phyloP scores from a whole-genome alignment of 2,888 invertebrate species.

The Rhodophaea formosa region DNA sequence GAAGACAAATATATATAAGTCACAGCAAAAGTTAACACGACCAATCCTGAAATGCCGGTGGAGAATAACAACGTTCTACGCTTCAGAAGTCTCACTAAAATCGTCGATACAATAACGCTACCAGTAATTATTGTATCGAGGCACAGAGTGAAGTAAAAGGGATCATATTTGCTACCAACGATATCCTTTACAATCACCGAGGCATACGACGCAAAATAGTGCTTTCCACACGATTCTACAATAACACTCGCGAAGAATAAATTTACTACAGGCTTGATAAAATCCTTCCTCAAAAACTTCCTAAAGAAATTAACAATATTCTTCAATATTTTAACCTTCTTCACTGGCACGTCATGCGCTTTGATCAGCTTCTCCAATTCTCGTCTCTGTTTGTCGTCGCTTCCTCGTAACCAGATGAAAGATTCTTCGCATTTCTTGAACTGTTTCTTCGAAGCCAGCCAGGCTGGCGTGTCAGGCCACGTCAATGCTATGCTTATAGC shows the following conservation, averaged over 20 bases:
- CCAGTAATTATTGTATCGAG: conserved; percentile 53
- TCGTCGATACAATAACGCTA: no score
- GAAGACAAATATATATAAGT: conserved; percentile 13
- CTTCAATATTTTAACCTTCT: conserved; percentile 25
- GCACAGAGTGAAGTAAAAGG: conserved; percentile 48
- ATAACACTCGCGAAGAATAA: conserved; percentile 40
- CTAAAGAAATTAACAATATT: conserved; percentile 27
- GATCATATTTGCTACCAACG: conserved; percentile 40
- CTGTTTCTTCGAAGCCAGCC: conserved; percentile 78
- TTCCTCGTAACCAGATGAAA: conserved; percentile 76
- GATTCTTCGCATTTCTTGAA: conserved; percentile 69
- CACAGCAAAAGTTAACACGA: conserved; percentile 35
- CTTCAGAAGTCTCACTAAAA: conserved; percentile 49
- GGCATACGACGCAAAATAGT: conserved; percentile 56
- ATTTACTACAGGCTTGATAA: conserved; percentile 50
- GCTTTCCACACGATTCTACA: conserved; percentile 52
- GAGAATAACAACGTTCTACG: conserved; percentile 50
- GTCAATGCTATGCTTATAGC: conserved; percentile 54
- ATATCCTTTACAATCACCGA: conserved; percentile 52
- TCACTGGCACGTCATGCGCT: conserved; percentile 39
- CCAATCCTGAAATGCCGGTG: conserved; percentile 45
- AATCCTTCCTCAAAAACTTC: conserved; percentile 45
- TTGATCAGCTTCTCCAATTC: conserved; percentile 46
- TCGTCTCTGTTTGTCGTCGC: conserved; percentile 28
- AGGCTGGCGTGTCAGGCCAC: conserved; percentile 82